These are phyloP conservation scores for Antechinus flavipes DNA, from an alignment of 2,113 vertebrate species.

Conservation along the genomic window DNA sequence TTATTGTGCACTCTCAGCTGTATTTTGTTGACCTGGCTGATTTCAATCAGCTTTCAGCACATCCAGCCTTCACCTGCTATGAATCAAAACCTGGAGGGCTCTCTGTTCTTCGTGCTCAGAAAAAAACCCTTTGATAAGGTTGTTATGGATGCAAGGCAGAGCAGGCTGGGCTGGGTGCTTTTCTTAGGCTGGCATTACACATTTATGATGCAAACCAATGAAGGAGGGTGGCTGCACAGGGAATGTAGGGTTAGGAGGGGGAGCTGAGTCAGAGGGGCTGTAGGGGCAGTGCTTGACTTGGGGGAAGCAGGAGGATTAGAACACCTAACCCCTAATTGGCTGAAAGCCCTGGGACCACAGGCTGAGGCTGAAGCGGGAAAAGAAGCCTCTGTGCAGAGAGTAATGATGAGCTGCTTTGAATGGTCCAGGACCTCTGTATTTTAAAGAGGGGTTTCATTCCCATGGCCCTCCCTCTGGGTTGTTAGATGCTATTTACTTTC, in stretches of 20 bases:
- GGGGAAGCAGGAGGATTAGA: neutral
- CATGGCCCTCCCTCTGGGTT: neutral
- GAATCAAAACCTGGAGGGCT: constrained; percentile 84
- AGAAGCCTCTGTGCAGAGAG: neutral
- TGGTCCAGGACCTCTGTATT: neutral
- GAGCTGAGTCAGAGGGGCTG: neutral
- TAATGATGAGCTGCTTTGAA: neutral
- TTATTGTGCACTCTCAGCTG: constrained; percentile 81
- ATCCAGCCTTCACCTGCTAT: constrained; percentile 83
- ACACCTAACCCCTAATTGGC: neutral
- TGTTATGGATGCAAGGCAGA: constrained; percentile 83
- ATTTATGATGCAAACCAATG: constrained; percentile 77
- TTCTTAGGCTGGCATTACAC: constrained; percentile 67
- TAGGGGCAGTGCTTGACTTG: neutral
- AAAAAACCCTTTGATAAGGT: constrained; percentile 84
- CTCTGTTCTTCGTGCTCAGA: constrained; percentile 81
- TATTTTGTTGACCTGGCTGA: constrained; percentile 86
- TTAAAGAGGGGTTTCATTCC: neutral
- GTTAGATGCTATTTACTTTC: neutral
- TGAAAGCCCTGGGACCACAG: neutral
- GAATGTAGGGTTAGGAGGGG: constrained; percentile 13
- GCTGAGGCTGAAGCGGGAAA: neutral
- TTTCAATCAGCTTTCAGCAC: constrained; percentile 84
- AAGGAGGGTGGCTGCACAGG: constrained; percentile 55
- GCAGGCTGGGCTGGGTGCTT: constrained; percentile 64